A percentile compares a stretch with the other conserved stretches of the same genome.
These are phyloP conservation scores for Acleris emargana DNA, from an alignment of 2,888 invertebrate species.

Conservation along the genomic window DNA sequence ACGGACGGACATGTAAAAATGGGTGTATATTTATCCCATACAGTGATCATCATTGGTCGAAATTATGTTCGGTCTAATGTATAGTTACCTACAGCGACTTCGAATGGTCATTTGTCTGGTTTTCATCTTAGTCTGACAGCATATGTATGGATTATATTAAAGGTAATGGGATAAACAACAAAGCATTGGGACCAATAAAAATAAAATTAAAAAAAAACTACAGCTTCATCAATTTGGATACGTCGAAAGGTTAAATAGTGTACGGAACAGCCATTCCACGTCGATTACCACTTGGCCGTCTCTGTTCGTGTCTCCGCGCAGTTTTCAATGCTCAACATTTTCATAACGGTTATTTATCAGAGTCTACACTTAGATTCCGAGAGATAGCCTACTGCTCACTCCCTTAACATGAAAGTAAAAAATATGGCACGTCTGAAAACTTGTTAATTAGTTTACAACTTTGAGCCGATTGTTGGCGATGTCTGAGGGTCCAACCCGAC, in stretches of 20 bases:
- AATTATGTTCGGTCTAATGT: too few species aligned
- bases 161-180: too few species aligned
- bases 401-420: constrained; percentile 27
- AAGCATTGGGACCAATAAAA: too few species aligned
- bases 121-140: too few species aligned
- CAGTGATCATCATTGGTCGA: too few species aligned
- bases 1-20: too few species aligned
- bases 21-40: too few species aligned
- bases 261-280: constrained; percentile 7
- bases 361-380: constrained; percentile 16
- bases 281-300: not conserved
- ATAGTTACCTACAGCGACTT: too few species aligned
- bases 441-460: constrained; percentile 67
- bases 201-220: too few species aligned
- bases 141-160: too few species aligned
- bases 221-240: not conserved
- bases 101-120: too few species aligned
- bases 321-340: constrained; percentile 30
- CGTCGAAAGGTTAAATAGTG: not conserved
- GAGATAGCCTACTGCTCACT: constrained; percentile 13
- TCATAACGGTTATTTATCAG: constrained; percentile 33
- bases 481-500: constrained; percentile 46
- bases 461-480: constrained; percentile 60
- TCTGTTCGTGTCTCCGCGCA: constrained; percentile 23
- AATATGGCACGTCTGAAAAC: constrained; percentile 46